A percentile compares a stretch with the other conserved stretches of the same genome.
Conservation (phyloP, 2,113 vertebrate species). For the Chloropsis cyanopogon region DNA sequence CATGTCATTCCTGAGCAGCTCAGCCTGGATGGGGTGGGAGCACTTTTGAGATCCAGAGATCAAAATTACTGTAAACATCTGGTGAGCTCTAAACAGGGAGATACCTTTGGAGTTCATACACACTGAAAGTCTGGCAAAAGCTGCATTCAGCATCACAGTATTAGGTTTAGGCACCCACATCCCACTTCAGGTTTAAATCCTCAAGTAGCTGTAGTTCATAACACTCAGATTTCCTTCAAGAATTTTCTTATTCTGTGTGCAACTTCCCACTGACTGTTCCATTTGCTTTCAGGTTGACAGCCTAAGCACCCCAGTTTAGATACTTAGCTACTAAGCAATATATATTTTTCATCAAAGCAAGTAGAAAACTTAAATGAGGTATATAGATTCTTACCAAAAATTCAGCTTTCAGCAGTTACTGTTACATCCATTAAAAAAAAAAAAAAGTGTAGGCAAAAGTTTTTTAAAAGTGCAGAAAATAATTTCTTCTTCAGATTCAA, state of each 20-base stretch:
- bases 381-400: background rate
- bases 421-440: background rate
- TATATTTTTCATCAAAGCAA: background rate
- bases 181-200: background rate
- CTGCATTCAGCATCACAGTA: background rate
- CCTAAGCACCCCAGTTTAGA: background rate
- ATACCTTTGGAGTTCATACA: background rate
- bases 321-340: background rate
- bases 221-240: background rate
- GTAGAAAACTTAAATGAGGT: background rate
- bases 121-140: background rate
- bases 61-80: background rate
- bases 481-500: background rate
- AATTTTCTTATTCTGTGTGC: background rate
- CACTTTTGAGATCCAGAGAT: background rate
- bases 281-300: background rate
- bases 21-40: background rate
- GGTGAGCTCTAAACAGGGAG: background rate
- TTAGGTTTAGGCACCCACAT: background rate
- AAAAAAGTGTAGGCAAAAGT: background rate
- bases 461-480: background rate
- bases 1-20: rapidly evolving
- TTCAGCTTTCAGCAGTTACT: background rate
- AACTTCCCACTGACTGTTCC: background rate
- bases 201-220: background rate